A percentile compares a stretch with the other conserved stretches of the same genome.
Evolutionary conservation across 2,797 vertebrate species (phyloP).

Genomic region (Argentina silus): DNA sequence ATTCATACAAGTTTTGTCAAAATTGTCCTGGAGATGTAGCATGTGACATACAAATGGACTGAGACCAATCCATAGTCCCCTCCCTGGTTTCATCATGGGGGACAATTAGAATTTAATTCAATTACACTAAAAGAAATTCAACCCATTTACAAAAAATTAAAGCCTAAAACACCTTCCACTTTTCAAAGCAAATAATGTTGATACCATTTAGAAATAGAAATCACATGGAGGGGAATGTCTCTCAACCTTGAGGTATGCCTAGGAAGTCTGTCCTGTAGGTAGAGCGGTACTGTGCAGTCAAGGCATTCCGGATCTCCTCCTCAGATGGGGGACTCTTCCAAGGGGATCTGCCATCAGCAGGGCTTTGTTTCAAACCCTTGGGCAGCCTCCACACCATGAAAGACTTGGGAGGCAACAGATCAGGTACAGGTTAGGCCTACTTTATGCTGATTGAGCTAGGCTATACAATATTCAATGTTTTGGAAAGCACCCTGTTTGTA

Average conservation of each 20-base stretch:
- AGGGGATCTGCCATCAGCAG: constrained; percentile 41
- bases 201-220: background rate
- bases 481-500: no score
- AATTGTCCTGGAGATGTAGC: no score
- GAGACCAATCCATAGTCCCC: no score
- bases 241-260: constrained; percentile 72
- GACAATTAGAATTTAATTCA: no score
- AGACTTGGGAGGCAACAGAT: constrained; percentile 47
- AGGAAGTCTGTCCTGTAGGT: constrained; percentile 78
- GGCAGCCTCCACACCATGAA: constrained; percentile 75
- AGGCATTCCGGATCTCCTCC: constrained; percentile 61
- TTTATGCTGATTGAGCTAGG: constrained; percentile 10
- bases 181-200: background rate
- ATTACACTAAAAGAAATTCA: no score
- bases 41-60: no score
- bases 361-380: constrained; percentile 40
- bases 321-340: constrained; percentile 57
- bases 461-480: no score
- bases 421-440: background rate
- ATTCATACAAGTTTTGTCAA: no score
- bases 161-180: background rate
- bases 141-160: no score
- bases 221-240: background rate
- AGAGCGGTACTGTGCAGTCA: constrained; percentile 78
- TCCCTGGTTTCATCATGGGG: no score